Percentiles rank a stretch among this genome's conserved stretches.
Evolutionary conservation across 2,888 invertebrate genomes (phyloP).

Genomic region (Elegia similella): DNA sequence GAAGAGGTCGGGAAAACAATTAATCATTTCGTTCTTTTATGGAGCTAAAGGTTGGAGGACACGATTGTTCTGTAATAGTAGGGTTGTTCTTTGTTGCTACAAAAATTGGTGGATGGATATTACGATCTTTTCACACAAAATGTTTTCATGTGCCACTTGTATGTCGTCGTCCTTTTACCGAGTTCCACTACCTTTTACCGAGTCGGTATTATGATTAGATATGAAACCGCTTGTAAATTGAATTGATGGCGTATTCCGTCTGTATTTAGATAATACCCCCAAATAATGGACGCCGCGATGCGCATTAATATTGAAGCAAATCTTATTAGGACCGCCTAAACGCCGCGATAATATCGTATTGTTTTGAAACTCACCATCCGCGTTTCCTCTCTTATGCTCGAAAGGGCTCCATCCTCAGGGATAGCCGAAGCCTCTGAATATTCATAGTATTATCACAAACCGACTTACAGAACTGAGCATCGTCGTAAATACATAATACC

Average conservation of each 20-base stretch:
- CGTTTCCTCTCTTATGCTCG: constrained; percentile 75
- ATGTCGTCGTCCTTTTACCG: constrained; percentile 32
- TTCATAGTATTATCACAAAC: constrained; percentile 76
- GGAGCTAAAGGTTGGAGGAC: constrained; percentile 73
- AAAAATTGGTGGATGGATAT: constrained; percentile 47
- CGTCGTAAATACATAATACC: constrained; percentile 65
- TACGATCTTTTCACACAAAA: constrained; percentile 37
- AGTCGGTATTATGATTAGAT: constrained; percentile 24
- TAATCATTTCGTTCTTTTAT: constrained; percentile 77
- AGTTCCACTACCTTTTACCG: too few relatives aligned
- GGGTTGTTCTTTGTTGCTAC: constrained; percentile 64
- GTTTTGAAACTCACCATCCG: constrained; percentile 77
- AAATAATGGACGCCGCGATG: constrained; percentile 77
- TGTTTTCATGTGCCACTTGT: constrained; percentile 40
- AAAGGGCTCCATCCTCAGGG: constrained; percentile 75
- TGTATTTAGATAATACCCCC: constrained; percentile 70
- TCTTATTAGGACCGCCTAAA: constrained; percentile 80
- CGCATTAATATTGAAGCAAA: constrained; percentile 80
- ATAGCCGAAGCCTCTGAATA: constrained; percentile 68
- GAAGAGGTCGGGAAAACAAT: constrained; percentile 78
- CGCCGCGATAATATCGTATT: constrained; percentile 79
- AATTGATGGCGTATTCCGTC: constrained; percentile 50
- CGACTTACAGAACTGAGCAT: constrained; percentile 69
- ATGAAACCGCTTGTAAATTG: constrained; percentile 44
- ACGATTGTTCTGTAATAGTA: constrained; percentile 71